Evolutionary conservation across 2,888 invertebrate species (phyloP).

Genomic region (Polyommatus icarus): DNA sequence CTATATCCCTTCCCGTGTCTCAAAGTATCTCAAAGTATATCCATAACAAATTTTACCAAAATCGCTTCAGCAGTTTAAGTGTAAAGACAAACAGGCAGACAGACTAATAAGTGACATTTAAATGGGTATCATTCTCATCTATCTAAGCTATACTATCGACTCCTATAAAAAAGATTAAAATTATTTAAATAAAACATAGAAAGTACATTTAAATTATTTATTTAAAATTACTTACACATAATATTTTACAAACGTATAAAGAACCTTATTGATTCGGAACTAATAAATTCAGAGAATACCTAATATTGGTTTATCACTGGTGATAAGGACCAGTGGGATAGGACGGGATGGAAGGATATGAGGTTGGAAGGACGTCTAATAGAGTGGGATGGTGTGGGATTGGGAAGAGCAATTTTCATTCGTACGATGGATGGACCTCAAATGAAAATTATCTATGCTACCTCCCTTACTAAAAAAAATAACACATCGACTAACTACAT

Average conservation of each 20-base stretch:
- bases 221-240: constrained; percentile 70
- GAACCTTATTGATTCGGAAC: constrained; percentile 53
- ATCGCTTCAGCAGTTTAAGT: too few relatives aligned
- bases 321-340: constrained; percentile 26
- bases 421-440: too few relatives aligned
- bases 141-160: too few relatives aligned
- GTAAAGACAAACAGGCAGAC: too few relatives aligned
- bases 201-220: constrained; percentile 59
- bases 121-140: too few relatives aligned
- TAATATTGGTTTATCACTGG: constrained; percentile 41
- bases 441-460: too few relatives aligned
- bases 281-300: constrained; percentile 45
- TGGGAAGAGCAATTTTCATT: neutral
- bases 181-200: constrained; percentile 31
- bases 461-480: too few relatives aligned
- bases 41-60: too few relatives aligned
- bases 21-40: too few relatives aligned
- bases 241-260: constrained; percentile 69
- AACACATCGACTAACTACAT: too few relatives aligned
- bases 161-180: neutral
- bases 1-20: too few relatives aligned
- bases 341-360: constrained; percentile 33
- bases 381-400: neutral
- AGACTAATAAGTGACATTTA: too few relatives aligned
- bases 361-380: neutral